Percentiles rank a stretch among this genome's conserved stretches.
Conservation (phyloP, 2,797 vertebrate genomes). For the Zalophus californianus region DNA sequence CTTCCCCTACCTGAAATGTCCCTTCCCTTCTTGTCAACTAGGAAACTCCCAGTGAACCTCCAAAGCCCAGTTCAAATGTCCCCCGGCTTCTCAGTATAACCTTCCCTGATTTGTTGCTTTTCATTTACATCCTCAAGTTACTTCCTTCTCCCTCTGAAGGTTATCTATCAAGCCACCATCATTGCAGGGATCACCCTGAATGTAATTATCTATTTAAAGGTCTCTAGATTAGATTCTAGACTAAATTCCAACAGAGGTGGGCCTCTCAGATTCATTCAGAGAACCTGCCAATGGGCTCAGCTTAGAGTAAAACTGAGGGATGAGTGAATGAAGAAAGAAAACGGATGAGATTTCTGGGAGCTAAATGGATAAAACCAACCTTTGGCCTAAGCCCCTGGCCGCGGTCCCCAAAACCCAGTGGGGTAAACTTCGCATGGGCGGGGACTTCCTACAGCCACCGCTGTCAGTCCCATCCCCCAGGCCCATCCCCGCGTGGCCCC, state of each 20-base stretch:
- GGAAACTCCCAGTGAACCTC: not conserved
- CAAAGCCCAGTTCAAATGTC: constrained; percentile 2
- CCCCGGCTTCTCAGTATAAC: not conserved
- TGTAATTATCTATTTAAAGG: constrained; percentile 12
- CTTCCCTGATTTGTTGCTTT: not conserved
- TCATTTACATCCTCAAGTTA: not conserved
- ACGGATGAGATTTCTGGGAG: not conserved
- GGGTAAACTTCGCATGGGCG: not conserved
- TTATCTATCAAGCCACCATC: not conserved
- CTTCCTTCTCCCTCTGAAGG: not conserved
- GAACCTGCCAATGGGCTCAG: not conserved
- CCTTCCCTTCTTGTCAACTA: not conserved
- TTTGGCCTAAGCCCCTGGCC: not conserved
- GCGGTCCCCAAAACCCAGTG: not conserved
- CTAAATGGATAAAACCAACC: not conserved
- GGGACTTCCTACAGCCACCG: not conserved
- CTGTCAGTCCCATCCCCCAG: not conserved
- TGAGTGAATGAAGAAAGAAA: not conserved
- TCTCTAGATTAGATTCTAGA: not conserved
- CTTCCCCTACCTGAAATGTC: not conserved
- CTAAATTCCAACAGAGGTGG: not conserved
- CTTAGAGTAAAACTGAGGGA: not conserved
- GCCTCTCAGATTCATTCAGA: constrained; percentile 12
- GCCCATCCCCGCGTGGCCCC: not conserved
- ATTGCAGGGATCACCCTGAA: not conserved